Percentiles rank a stretch among this genome's conserved stretches.
These are phyloP conservation scores for Callochromis pleurospilus DNA, from an alignment of 2,113 vertebrate species.

Conservation along the genomic window DNA sequence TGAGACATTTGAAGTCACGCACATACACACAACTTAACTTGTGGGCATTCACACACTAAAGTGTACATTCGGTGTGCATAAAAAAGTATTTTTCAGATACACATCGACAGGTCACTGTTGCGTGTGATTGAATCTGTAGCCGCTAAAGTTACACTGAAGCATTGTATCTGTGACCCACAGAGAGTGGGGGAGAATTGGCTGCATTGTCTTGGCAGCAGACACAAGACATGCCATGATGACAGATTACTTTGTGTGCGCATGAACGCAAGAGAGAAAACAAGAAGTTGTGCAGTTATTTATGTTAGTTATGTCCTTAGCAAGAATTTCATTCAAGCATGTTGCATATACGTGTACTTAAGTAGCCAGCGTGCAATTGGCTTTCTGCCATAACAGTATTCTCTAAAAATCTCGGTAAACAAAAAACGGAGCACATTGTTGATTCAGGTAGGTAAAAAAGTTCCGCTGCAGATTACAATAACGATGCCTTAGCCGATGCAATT, in stretches of 20 bases:
- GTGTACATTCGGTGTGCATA: neutral
- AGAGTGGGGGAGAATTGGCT: constrained; percentile 13
- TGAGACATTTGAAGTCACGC: neutral
- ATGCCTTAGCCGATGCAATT: neutral
- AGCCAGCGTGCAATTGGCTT: neutral
- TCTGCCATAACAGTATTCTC: neutral
- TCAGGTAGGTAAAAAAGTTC: neutral
- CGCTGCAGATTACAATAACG: neutral
- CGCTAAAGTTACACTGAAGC: constrained; percentile 54
- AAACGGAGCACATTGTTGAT: neutral
- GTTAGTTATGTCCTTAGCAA: neutral
- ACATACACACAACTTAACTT: neutral
- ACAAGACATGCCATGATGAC: constrained; percentile 22
- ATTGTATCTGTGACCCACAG: constrained; percentile 63
- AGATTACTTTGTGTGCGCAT: neutral
- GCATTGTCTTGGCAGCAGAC: constrained; percentile 6
- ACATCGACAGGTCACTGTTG: neutral
- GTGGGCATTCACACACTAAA: neutral
- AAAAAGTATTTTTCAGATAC: neutral
- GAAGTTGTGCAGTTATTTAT: neutral
- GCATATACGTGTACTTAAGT: neutral
- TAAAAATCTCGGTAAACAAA: neutral
- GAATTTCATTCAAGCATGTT: neutral
- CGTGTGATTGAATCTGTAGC: constrained; percentile 36
- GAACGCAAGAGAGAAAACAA: neutral